Conservation (phyloP, 2,113 vertebrate species). For the Neofelis nebulosa region DNA sequence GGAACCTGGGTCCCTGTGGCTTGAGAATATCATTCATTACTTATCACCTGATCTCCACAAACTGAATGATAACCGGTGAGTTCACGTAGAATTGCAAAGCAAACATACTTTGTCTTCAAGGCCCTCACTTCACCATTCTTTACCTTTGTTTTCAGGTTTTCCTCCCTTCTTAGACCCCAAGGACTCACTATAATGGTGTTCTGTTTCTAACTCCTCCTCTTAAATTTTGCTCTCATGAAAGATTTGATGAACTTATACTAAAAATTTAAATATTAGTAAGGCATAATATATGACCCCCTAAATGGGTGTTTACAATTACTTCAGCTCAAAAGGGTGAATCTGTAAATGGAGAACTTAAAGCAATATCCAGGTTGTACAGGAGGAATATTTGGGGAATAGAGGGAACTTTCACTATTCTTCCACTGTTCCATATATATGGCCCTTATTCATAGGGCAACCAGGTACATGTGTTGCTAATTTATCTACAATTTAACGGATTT, state of each 20-base stretch:
- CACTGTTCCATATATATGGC: background rate
- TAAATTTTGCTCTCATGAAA: slow-evolving; percentile 15
- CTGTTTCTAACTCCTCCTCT: background rate
- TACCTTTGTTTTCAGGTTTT: background rate
- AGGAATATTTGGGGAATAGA: background rate
- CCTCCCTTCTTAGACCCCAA: background rate
- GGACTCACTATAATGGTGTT: background rate
- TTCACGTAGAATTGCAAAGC: background rate
- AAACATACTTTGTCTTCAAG: background rate
- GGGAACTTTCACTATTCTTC: background rate
- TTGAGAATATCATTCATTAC: background rate
- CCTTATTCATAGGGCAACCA: background rate
- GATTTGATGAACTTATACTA: background rate
- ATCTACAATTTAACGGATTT: background rate
- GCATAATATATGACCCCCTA: background rate
- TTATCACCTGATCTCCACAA: background rate
- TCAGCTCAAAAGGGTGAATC: background rate
- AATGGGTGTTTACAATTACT: background rate
- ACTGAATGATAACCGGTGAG: background rate
- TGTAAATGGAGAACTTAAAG: background rate
- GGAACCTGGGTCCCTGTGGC: background rate
- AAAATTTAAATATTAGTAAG: background rate
- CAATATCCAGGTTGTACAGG: background rate
- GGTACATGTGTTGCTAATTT: background rate
- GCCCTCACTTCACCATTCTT: background rate